Evolutionary conservation across 2,113 vertebrate genomes (phyloP), one percentile per base, ranked within the genome.

Genomic region (Paramisgurnus dabryanus): DNA sequence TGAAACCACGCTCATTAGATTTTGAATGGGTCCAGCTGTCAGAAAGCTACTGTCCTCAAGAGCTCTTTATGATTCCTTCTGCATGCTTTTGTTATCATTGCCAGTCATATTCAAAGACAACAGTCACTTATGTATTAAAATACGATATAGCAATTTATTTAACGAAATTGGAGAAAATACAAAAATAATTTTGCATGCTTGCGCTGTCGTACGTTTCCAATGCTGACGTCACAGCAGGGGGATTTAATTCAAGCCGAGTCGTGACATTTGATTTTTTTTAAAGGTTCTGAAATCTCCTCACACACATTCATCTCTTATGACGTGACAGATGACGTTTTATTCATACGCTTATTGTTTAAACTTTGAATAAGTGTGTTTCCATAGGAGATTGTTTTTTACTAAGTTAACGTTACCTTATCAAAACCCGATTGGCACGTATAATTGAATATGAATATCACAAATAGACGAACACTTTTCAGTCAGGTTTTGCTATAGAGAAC

Each of bases 191-290:
- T 27, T 77, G 45, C 75, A 15, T 53, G 47, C 74, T 50, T 22
- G 47, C 18, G 27, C 27, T 55, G 63, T 40, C 45, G 11, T 65
- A 39, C 60, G 61, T 50, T 50, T 50, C 22, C 45, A 17, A 7
- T 43, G 11, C 49, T 83, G 81, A 83, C 81, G 77, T 83, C 81
- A 83, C 76, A 55, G 43, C 64, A 45, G 70, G 22, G 76, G 67
- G 53, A 76, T 55, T 65, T 63, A 61, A 22, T 43, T 58, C 70
- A 13, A 12, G 79, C 61, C 41, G 66, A 67, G 60, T 81, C 61
- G 71, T 61, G 70, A 60, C 79, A 58, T 15, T 7, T 61, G 18
- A 53, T n/a, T n/a, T 45, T 22, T 22, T 58, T 22, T 47, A 18
- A 49, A 12, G 60, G 18, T 13, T 49, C 72, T 49, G 1, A 6